Base-by-base conservation (phyloP, 2,113 vertebrate species). In the Melospiza georgiana region DNA sequence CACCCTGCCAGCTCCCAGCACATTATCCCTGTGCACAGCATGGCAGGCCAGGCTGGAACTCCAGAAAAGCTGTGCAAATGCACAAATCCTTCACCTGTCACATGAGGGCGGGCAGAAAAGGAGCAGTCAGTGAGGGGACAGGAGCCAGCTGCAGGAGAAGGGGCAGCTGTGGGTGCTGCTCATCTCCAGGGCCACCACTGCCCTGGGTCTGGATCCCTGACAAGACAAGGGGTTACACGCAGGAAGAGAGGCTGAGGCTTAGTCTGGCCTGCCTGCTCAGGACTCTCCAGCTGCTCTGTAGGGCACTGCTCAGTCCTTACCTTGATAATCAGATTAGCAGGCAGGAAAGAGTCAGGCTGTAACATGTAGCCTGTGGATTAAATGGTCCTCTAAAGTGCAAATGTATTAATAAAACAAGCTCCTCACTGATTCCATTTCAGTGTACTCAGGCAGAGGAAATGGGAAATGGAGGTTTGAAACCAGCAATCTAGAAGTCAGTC, bases 321-420 rank as follows among this genome's bases (percentile, higher is more conserved):
- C 63, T 80, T 80, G 72, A 27, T 69, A 75, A 76, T 62, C 81
- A 86, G 94, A 89, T 94, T 93, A 92, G 33, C 21, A n/a, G 81
- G 27, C 86, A 89, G 90, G 80, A 84, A 90, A 41, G 88, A 76
- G 78, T 90, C 49, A 44, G 74, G 54, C 75, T 10, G 4, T 84
- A 86, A 72, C 30, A 23, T 20, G 51, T 12, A 84, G 65, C 54
- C 59, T 69, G 72, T 84, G 86, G 81, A 85, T 94, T 85, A 80
- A 83, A 62, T 6, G 3, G 81, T 52, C 82, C 76, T 83, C 69
- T 59, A 73, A 54, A 82, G 82, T 81, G 82, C 91, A 94, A 87
- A 87, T 59, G 84, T 84, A 87, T 78, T 93, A 91, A 87, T 85
- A 59, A 87, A 93, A 54, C 63, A 63, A 82, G n/a, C 79, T 94